Evolutionary conservation across 2,797 vertebrate genomes (phyloP).

Genomic region (Carapus acus): DNA sequence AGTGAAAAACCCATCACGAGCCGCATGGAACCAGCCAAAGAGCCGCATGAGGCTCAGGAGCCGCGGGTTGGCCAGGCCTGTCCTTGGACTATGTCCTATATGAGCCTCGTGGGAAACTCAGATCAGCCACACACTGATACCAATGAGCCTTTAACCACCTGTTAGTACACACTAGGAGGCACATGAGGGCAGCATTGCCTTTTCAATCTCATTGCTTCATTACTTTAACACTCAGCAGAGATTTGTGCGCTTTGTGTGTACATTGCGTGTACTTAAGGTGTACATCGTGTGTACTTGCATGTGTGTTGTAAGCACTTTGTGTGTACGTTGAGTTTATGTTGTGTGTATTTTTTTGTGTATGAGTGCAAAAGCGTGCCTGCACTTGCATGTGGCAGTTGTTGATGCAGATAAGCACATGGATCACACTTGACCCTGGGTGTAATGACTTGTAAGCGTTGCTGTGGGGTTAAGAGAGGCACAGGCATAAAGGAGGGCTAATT

Average conservation of each 20-base stretch:
- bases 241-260: slow-evolving; percentile 4
- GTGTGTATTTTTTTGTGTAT: slow-evolving; percentile 14
- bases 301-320: too few species aligned
- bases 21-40: too few species aligned
- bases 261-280: too few species aligned
- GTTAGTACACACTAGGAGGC: slow-evolving; percentile 42
- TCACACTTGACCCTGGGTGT: slow-evolving; percentile 69
- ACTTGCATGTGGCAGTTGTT: slow-evolving; percentile 49
- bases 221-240: slow-evolving; percentile 30
- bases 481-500: slow-evolving; percentile 63
- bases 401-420: slow-evolving; percentile 66
- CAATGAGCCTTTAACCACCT: slow-evolving; percentile 10
- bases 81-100: too few species aligned
- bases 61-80: too few species aligned
- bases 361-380: slow-evolving; percentile 14
- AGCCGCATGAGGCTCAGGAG: too few species aligned
- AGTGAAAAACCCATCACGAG: too few species aligned
- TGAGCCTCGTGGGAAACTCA: slow-evolving; percentile 35
- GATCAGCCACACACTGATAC: too few species aligned
- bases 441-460: slow-evolving; percentile 67
- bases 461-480: slow-evolving; percentile 63
- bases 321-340: slow-evolving; percentile 2
- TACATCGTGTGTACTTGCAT: too few species aligned
- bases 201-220: slow-evolving; percentile 40
- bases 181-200: slow-evolving; percentile 64